Conservation (phyloP, 2,113 vertebrate species). For the Embiotoca jacksoni region DNA sequence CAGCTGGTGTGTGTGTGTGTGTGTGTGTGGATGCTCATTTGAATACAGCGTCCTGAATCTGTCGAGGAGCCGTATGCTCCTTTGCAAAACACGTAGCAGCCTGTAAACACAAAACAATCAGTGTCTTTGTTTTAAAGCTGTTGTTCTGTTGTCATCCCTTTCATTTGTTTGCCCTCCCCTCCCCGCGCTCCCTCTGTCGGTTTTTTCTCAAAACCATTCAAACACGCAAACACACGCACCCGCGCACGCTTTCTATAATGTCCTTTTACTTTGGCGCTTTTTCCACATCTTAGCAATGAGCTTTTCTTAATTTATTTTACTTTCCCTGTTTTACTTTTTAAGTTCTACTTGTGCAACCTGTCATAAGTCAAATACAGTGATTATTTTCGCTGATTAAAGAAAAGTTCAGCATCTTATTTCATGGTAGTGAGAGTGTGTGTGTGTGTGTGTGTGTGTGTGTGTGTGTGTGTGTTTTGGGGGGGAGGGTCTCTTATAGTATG, state of each 20-base stretch:
- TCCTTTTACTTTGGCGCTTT: neutral
- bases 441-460: slow-evolving; percentile 29
- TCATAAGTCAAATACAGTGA: neutral
- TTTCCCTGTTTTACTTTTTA: neutral
- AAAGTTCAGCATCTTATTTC: slow-evolving; percentile 19
- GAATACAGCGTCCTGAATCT: slow-evolving; percentile 99
- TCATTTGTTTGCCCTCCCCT: slow-evolving; percentile 67
- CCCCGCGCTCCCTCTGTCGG: slow-evolving; percentile 37
- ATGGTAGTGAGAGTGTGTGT: slow-evolving; percentile 35
- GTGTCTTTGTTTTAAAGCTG: slow-evolving; percentile 93
- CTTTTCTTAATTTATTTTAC: neutral
- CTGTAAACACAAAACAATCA: slow-evolving; percentile 98
- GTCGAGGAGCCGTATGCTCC: slow-evolving; percentile 95
- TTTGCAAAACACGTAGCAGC: slow-evolving; percentile 95
- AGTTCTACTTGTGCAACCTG: neutral
- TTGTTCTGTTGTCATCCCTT: slow-evolving; percentile 83
- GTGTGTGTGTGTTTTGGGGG: too few relatives aligned
- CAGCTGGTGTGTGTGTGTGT: slow-evolving; percentile 72
- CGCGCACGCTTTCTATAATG: slow-evolving; percentile 7
- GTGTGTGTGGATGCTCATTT: slow-evolving; percentile 89
- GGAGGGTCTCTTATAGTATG: neutral
- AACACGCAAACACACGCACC: neutral
- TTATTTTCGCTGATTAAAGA: neutral
- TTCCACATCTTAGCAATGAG: neutral
- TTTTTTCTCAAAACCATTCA: slow-evolving; percentile 32